Evolutionary conservation across 1,140 invertebrate species (phyloP), one percentile per base, ranked within the genome.

Genomic region (Neodiprion pinetum): DNA sequence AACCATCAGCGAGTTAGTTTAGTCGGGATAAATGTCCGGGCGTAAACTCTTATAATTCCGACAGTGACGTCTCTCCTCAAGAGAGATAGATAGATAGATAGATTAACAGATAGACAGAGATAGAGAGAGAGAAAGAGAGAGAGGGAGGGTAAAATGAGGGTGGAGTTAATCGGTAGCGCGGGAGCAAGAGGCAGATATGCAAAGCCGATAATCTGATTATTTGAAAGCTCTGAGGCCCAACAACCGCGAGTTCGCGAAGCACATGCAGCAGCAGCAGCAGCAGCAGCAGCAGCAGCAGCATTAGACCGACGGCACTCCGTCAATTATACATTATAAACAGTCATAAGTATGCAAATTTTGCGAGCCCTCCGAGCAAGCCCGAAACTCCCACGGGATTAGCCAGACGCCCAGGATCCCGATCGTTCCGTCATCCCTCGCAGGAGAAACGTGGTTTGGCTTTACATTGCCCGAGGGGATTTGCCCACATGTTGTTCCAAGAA

Each of bases 301-400:
- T 40, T 40, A 40, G 2, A 74, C 71, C 11, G 76, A 71, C 70
- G 73, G 80, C 75, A 80, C 81, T 81, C 78, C 80, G 80, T 81
- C 80, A 81, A 81, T 81, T 81, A 81, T 81, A 81, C 80, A 81
- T 81, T 81, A 81, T 81, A 81, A 81, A 81, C 80, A 81, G 80
- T 81, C 78, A 81, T 81, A 81, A 81, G 78, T 81, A 81, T 81
- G 80, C 80, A 81, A 80, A 81, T 76, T 74, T 65, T 12, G 21
- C 14, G 71, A 66, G 67, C 74, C 12, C 74, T 67, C 74, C 75
- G 68, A 23, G 23, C 47, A 69, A 11, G 47, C 68, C 47, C 7
- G 11, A 69, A 21, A 17, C 11, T 61, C 53, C 53, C 53, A 61
- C 53, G 53, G 53, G 53, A 61, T 61, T 61, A 14, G 11, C n/a